Base-by-base conservation (phyloP, 2,113 vertebrate species). In the Rhabdornis inornatus region DNA sequence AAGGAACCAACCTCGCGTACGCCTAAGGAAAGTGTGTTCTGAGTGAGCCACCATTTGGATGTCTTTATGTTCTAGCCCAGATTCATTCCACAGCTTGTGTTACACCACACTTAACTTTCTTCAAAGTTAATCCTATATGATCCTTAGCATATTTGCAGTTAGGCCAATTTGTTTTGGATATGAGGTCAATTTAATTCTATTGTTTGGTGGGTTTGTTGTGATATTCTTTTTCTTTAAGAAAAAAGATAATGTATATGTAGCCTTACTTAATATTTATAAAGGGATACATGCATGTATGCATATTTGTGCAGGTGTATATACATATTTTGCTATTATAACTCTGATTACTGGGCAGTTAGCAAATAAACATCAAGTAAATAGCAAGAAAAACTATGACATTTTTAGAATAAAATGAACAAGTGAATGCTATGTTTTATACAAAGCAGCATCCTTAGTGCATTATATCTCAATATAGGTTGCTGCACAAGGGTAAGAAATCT, bases 11-110 rank as follows among this genome's bases (percentile, higher is more conserved):
- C 92, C 88, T 95, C 89, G 88, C 56, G 53, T 94, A 90, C 72
- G 95, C 79, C 81, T 92, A 85, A 95, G 74, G 91, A 90, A 94
- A 91, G 71, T 79, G 76, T 94, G 89, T 92, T 95, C 92, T 91
- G 81, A 89, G 86, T 89, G 55, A 90, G 96, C 84, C 91, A 89
- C 83, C 88, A 94, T 93, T 97, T 94, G 95, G 95, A 94, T 96
- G 95, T 89, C 94, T 97, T 93, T 95, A 95, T 90, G 90, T 94
- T 96, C 94, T 90, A 94, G 92, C 95, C 92, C 95, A 96, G 95
- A 97, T 96, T 96, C 83, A 78, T 72, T 82, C 95, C 90, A 91
- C 93, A 96, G 95, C 93, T 94, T 97, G 49, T 85, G 82, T 94
- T 91, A 80, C 77, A 69, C 93, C 89, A 87, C 86, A 90, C 89